A percentile compares a stretch with the other conserved stretches of the same genome.
These are phyloP conservation scores for Myiozetetes cayanensis DNA, from an alignment of 2,113 vertebrate species.

Conservation along the genomic window DNA sequence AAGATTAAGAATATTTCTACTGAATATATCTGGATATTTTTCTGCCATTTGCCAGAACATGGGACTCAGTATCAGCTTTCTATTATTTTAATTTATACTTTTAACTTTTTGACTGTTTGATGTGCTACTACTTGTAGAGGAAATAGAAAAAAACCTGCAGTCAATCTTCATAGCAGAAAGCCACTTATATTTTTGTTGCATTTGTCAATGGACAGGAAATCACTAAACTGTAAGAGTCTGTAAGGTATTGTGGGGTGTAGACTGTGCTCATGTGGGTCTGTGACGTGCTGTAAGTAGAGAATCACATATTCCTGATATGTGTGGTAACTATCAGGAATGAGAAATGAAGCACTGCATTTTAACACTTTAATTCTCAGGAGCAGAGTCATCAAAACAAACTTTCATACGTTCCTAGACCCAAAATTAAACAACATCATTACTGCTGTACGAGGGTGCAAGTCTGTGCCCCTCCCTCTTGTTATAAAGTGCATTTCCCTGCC, in stretches of 20 bases:
- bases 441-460: background rate
- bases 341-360: background rate
- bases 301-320: background rate
- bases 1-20: background rate
- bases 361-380: background rate
- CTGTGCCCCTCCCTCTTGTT: background rate
- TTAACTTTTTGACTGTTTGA: background rate
- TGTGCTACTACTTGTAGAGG: background rate
- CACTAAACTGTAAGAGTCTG: background rate
- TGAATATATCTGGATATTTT: background rate
- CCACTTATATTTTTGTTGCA: background rate
- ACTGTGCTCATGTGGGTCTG: rapidly evolving
- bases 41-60: background rate
- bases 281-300: background rate
- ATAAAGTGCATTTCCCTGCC: background rate
- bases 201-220: background rate
- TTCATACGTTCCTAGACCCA: background rate
- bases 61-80: background rate
- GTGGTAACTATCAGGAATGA: background rate
- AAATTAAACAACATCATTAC: background rate
- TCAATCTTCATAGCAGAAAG: background rate
- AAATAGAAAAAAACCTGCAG: background rate
- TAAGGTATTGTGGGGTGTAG: background rate
- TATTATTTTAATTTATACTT: background rate
- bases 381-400: background rate